Base-by-base conservation (phyloP, 2,113 vertebrate genomes). In the Toxotes jaculatrix region DNA sequence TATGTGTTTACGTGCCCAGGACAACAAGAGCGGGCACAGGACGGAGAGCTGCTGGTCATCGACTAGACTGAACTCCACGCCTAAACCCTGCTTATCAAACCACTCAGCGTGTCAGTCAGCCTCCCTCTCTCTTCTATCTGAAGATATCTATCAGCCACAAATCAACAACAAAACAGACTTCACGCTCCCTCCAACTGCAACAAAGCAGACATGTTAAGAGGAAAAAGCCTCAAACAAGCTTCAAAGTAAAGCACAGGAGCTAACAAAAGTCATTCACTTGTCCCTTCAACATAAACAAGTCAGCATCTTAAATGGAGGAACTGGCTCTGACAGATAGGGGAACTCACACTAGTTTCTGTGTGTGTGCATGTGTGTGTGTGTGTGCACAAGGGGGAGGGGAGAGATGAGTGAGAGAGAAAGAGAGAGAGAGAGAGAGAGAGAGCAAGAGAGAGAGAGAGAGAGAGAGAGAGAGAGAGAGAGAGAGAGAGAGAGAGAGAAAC, bases 321-420 rank as follows among this genome's bases (percentile, higher is more conserved):
- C 94, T 95, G 92, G 91, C 90, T 95, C 92, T 92, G 91, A 85
- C 78, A 93, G 93, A 95, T 95, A 95, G 92, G 90, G 95, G 94
- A 95, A 95, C 94, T 95, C 90, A 90, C 92, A 92, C 87, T 71
- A 90, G 87, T 92, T 89, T 93, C 86, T 89, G 87, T 89, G 78
- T 88, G 84, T 89, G 80, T 64, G 66, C 27, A 40, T 81, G 72
- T 72, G 64, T 81, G 81, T 72, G 70, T 87, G 57, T 77, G 55
- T 67, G 69, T 9, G 70, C 31, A 66, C 57, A 84, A 72, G 74
- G 81, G 89, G 89, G 91, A 90, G 90, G 89, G 81, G 84, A 68
- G 87, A 78, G 83, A 27, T 5, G 23, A 71, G 71, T 72, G 75
- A 42, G 57, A 70, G 68, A 49, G 45, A 66, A 77, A 82, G 74